These are phyloP conservation scores for Lemur catta DNA, from an alignment of 2,797 vertebrate species.

Conservation along the genomic window DNA sequence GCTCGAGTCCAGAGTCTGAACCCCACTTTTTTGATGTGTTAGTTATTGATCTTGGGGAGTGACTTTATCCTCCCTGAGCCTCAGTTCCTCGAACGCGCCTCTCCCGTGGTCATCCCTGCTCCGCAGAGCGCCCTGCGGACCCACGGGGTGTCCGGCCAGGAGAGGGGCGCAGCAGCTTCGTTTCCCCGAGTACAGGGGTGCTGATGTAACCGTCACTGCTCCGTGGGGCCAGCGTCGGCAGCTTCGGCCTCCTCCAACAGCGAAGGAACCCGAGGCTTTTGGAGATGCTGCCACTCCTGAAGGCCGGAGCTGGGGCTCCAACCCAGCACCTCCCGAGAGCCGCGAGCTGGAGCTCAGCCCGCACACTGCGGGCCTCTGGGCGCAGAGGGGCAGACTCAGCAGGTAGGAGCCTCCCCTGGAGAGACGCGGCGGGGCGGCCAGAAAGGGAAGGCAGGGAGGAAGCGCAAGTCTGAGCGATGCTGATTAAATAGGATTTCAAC, in stretches of 20 bases:
- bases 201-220: background rate
- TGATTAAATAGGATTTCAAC: background rate
- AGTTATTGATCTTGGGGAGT: background rate
- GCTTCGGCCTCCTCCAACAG: background rate
- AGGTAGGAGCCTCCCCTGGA: background rate
- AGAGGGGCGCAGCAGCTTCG: background rate
- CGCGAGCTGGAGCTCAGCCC: background rate
- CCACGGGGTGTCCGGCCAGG: background rate
- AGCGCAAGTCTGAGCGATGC: rapidly evolving
- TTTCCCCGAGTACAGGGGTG: background rate
- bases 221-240: rapidly evolving
- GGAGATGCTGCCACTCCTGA: no score
- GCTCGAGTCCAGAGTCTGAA: background rate
- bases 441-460: background rate
- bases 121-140: background rate
- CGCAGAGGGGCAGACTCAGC: background rate
- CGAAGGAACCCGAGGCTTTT: background rate
- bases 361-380: background rate
- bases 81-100: background rate
- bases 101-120: background rate
- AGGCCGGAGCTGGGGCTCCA: no score
- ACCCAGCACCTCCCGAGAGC: rapidly evolving
- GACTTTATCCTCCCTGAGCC: background rate
- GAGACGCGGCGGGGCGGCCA: background rate
- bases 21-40: background rate